These are phyloP conservation scores for Philonicus albiceps DNA, from an alignment of 2,888 invertebrate genomes.

Conservation along the genomic window DNA sequence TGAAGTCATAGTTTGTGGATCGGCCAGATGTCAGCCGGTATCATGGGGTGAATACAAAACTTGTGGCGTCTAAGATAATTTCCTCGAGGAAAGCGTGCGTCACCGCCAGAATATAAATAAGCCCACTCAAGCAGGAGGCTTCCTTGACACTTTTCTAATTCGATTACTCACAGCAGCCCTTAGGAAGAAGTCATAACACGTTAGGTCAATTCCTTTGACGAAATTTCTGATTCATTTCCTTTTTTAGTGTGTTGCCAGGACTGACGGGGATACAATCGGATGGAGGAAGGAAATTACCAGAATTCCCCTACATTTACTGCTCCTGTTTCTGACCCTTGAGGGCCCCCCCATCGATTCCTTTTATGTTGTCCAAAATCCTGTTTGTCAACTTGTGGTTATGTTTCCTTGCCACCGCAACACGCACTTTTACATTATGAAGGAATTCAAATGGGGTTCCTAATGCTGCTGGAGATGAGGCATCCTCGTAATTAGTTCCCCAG, in stretches of 20 bases:
- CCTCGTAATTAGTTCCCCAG: background rate
- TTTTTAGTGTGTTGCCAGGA: background rate
- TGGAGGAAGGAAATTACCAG: background rate
- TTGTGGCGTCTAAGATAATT: constrained; percentile 1
- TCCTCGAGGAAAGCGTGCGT: background rate
- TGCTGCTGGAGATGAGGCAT: background rate
- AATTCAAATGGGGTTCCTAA: background rate
- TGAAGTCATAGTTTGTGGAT: background rate
- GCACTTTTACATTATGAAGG: background rate
- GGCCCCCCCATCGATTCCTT: background rate
- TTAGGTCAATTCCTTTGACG: constrained; percentile 30
- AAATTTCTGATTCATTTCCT: constrained; percentile 35
- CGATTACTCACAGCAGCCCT: constrained; percentile 10
- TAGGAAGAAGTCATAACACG: constrained; percentile 20
- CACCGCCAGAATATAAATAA: constrained; percentile 20
- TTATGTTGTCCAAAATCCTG: background rate
- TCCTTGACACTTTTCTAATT: constrained; percentile 25
- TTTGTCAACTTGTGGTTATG: background rate
- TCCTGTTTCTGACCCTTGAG: background rate
- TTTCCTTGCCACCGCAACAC: background rate
- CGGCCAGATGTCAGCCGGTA: background rate
- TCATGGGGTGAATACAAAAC: constrained; percentile 13
- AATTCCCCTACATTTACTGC: background rate
- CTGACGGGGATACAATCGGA: background rate
- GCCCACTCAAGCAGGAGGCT: constrained; percentile 12